phyloP scores from a whole-genome alignment of 2,888 invertebrate species.

The Phlogophora meticulosa region DNA sequence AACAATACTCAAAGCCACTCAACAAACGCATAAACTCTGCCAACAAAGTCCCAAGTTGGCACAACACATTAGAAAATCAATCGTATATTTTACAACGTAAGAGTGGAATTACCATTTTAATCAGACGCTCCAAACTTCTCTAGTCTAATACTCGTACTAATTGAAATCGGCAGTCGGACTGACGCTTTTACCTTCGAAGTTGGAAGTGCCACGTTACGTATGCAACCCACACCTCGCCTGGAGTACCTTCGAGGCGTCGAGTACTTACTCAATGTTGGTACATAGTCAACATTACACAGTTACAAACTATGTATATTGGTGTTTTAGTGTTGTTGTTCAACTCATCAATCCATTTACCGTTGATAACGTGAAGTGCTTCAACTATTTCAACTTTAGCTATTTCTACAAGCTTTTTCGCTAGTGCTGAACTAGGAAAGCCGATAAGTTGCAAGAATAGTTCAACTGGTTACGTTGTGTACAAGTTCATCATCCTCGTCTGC shows the following conservation, averaged over 20 bases:
- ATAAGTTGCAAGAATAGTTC: not conserved
- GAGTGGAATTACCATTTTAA: conserved; percentile 61
- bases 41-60: conserved; percentile 29
- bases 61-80: conserved; percentile 53
- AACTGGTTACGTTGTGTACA: no score
- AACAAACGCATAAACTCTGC: conserved; percentile 42
- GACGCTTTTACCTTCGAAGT: conserved; percentile 43
- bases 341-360: conserved; percentile 44
- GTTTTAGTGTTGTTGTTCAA: conserved; percentile 35
- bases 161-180: conserved; percentile 49
- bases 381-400: no score
- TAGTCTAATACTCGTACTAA: conserved; percentile 51
- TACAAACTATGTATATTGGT: conserved; percentile 25
- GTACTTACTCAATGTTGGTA: conserved; percentile 26
- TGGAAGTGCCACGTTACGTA: conserved; percentile 46
- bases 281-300: conserved; percentile 35
- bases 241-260: conserved; percentile 34
- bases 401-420: no score
- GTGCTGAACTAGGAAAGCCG: conserved; percentile 1
- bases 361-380: conserved; percentile 8
- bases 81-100: conserved; percentile 36
- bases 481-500: no score
- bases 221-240: conserved; percentile 39
- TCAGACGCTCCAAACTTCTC: conserved; percentile 54
- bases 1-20: conserved; percentile 9